Percentiles rank a stretch among this genome's conserved stretches.
These are phyloP conservation scores for Ceramica pisi DNA, from an alignment of 2,888 invertebrate genomes.

Conservation along the genomic window DNA sequence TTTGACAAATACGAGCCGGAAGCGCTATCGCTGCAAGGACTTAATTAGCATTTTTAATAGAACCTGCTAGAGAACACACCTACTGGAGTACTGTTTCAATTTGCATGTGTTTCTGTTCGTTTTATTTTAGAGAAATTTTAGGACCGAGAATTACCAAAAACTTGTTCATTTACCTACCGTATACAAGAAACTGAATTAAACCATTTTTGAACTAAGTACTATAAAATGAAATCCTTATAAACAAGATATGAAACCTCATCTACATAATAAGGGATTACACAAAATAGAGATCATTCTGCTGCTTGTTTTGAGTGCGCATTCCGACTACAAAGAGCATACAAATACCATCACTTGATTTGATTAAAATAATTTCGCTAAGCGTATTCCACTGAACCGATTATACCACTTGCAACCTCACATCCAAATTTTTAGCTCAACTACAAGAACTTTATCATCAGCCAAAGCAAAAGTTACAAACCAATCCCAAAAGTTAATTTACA, in stretches of 20 bases:
- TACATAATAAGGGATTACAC: neutral
- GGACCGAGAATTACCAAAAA: neutral
- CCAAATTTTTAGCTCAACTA: neutral
- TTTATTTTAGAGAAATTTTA: conserved; percentile 5
- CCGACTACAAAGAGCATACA: too few relatives aligned
- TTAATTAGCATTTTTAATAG: conserved; percentile 60
- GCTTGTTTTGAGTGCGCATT: neutral
- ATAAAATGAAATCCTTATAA: too few relatives aligned
- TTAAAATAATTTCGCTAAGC: neutral
- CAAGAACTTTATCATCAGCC: conserved; percentile 10
- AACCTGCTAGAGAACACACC: conserved; percentile 22
- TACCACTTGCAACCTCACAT: neutral
- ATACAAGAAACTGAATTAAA: neutral
- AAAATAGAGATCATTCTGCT: neutral
- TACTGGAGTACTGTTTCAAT: conserved; percentile 40
- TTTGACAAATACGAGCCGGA: conserved; percentile 39
- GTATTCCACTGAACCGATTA: neutral
- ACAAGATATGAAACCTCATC: too few relatives aligned
- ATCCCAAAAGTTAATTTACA: conserved; percentile 29
- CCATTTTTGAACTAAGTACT: neutral
- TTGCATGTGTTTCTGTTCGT: conserved; percentile 24
- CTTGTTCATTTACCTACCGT: neutral
- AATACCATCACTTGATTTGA: neutral
- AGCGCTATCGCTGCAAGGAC: conserved; percentile 17
- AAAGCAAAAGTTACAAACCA: conserved; percentile 11